A percentile compares a stretch with the other conserved stretches of the same genome.
Conservation (phyloP, 2,888 invertebrate species). For the Lepidonotus clava region DNA sequence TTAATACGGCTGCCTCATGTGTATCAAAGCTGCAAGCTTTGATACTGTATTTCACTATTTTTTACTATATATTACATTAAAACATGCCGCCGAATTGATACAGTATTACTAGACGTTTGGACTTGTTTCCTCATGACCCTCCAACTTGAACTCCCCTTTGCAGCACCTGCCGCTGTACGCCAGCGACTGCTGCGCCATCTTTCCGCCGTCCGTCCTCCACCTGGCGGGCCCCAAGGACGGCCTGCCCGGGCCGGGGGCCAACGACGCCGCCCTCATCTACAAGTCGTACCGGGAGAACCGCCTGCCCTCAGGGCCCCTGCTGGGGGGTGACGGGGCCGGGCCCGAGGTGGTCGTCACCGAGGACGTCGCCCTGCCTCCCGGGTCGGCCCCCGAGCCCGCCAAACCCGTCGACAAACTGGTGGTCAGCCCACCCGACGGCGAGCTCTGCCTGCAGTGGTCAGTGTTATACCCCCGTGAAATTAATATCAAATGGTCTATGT, state of each 20-base stretch:
- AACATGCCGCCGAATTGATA: too few relatives aligned
- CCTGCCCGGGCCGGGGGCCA: not conserved
- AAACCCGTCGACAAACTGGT: slow-evolving; percentile 66
- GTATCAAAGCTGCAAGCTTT: too few relatives aligned
- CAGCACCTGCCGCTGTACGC: slow-evolving; percentile 71
- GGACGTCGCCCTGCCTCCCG: not conserved
- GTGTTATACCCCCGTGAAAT: too few relatives aligned
- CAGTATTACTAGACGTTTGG: too few relatives aligned
- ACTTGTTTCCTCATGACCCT: too few relatives aligned
- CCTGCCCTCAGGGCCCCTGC: not conserved
- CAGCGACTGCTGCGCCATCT: slow-evolving; percentile 73
- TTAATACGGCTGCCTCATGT: too few relatives aligned
- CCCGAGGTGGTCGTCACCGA: not conserved
- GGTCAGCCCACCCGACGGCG: slow-evolving; percentile 68
- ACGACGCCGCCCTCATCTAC: slow-evolving; percentile 45
- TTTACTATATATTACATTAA: too few relatives aligned
- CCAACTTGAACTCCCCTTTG: not conserved
- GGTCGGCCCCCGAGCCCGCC: slow-evolving; percentile 26
- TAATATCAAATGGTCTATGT: too few relatives aligned
- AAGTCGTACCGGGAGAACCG: slow-evolving; percentile 53
- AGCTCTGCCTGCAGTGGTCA: slow-evolving; percentile 76
- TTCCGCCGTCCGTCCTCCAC: slow-evolving; percentile 71
- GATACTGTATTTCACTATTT: too few relatives aligned
- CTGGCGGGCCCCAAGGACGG: slow-evolving; percentile 61
- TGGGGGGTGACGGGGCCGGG: not conserved